Conservation (phyloP, 2,888 invertebrate genomes). For the Iselma pallidipennis region DNA sequence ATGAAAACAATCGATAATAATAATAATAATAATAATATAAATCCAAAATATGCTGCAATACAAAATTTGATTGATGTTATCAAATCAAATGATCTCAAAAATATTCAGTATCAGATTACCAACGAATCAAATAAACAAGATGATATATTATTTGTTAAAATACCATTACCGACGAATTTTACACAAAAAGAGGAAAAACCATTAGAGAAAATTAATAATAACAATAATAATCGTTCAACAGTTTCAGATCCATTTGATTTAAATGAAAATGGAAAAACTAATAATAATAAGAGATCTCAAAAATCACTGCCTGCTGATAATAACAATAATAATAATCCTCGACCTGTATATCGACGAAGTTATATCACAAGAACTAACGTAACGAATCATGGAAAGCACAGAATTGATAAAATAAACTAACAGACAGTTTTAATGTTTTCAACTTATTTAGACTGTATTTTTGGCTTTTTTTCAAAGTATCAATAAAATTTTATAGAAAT, state of each 20-base stretch:
- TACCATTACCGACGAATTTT: conserved; percentile 50
- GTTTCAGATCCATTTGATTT: conserved; percentile 30
- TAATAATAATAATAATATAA: too few species aligned
- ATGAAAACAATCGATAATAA: conserved; percentile 27
- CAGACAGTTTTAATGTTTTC: neutral
- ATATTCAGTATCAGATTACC: conserved; percentile 49
- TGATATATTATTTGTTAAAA: conserved; percentile 50
- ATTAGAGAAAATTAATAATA: conserved; percentile 20
- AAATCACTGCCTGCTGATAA: conserved; percentile 25
- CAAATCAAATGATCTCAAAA: conserved; percentile 50
- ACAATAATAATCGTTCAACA: too few species aligned
- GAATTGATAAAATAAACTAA: conserved; percentile 9
- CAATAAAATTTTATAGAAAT: too few species aligned
- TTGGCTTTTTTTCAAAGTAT: too few species aligned
- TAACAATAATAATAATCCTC: neutral
- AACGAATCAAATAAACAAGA: conserved; percentile 48
- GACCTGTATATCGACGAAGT: conserved; percentile 42
- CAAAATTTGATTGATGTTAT: conserved; percentile 52
- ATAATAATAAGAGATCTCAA: conserved; percentile 31
- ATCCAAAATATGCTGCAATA: conserved; percentile 47
- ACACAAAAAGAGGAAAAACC: conserved; percentile 24
- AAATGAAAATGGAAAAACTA: conserved; percentile 17
- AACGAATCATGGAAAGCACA: conserved; percentile 33
- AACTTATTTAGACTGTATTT: too few species aligned
- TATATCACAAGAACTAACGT: conserved; percentile 49